phyloP scores from a whole-genome alignment of 2,113 vertebrate genomes.

The Brienomyrus longianalis region DNA sequence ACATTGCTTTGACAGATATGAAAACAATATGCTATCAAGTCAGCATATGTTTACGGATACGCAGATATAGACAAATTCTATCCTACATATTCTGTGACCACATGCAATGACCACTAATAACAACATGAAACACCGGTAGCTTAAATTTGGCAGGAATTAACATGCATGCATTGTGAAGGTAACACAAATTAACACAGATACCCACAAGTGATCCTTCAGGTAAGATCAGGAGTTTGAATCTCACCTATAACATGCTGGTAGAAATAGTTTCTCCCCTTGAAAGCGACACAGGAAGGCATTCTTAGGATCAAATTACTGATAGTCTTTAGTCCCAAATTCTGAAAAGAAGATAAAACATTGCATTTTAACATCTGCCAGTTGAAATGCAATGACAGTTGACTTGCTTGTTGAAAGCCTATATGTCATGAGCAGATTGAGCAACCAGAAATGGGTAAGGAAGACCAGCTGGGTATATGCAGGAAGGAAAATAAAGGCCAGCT shows the following conservation, averaged over 20 bases:
- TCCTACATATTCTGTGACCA: not conserved
- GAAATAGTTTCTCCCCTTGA: constrained; percentile 5
- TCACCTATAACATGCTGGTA: not conserved
- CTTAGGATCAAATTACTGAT: constrained; percentile 44
- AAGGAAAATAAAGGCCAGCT: no score
- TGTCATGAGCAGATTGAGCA: not conserved
- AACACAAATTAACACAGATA: not conserved
- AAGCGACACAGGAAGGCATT: constrained; percentile 47
- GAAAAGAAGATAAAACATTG: constrained; percentile 26
- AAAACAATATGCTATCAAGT: not conserved
- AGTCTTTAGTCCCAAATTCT: constrained; percentile 73
- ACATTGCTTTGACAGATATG: not conserved
- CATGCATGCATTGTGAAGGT: not conserved
- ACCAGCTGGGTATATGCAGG: not conserved
- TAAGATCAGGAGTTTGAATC: not conserved
- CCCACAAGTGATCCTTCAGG: not conserved
- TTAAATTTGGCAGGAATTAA: not conserved
- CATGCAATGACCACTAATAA: not conserved
- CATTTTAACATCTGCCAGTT: not conserved
- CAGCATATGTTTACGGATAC: not conserved
- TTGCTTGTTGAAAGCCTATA: not conserved
- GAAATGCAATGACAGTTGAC: not conserved
- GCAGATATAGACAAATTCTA: not conserved
- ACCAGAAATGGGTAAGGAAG: not conserved
- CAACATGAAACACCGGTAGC: not conserved